Conservation (phyloP, 2,888 invertebrate species). For the Plagodis pulveraria region DNA sequence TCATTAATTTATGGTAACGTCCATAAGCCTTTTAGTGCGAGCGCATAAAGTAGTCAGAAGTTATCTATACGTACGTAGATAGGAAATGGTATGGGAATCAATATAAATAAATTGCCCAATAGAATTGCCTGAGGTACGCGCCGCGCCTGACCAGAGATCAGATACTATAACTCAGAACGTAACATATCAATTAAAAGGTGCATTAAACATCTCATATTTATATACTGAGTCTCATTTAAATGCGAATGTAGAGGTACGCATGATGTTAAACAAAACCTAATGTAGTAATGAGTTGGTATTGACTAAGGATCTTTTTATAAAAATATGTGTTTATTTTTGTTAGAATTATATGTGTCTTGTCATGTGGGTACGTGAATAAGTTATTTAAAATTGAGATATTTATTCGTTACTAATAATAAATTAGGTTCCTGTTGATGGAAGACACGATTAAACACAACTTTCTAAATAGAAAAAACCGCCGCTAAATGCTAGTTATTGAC, state of each 20-base stretch:
- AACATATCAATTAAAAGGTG: slow-evolving; percentile 80
- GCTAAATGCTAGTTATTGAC: no score
- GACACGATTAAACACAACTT: no score
- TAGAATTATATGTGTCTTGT: no score
- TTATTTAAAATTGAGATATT: no score
- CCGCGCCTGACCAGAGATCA: slow-evolving; percentile 56
- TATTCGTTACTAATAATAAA: no score
- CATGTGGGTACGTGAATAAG: no score
- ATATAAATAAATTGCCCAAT: slow-evolving; percentile 80
- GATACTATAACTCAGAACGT: slow-evolving; percentile 75
- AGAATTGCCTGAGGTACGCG: slow-evolving; percentile 72
- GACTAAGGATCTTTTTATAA: no score
- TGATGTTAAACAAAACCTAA: no score
- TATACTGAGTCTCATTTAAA: slow-evolving; percentile 63
- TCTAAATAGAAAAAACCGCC: no score
- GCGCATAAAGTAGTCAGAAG: slow-evolving; percentile 62
- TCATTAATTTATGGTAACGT: slow-evolving; percentile 37
- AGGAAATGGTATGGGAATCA: slow-evolving; percentile 71
- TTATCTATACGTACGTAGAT: slow-evolving; percentile 57
- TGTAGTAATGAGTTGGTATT: no score
- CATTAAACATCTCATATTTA: slow-evolving; percentile 68
- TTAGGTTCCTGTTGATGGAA: no score
- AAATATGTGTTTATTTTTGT: no score
- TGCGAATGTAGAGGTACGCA: slow-evolving; percentile 38
- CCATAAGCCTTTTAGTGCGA: slow-evolving; percentile 42